A percentile compares a stretch with the other conserved stretches of the same genome.
These are phyloP conservation scores for Leistus spinibarbis DNA, from an alignment of 2,888 invertebrate genomes.

Conservation along the genomic window DNA sequence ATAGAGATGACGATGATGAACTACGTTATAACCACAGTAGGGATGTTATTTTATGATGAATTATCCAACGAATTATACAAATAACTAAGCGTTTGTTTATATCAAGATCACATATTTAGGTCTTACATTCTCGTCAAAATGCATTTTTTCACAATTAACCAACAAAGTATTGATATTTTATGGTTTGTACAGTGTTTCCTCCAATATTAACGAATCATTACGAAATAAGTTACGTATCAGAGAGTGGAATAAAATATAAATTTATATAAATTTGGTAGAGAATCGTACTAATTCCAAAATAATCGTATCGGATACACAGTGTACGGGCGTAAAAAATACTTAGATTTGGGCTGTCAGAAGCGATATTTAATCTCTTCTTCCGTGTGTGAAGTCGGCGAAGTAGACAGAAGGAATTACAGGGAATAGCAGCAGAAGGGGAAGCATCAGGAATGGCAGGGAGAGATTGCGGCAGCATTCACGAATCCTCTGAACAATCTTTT, in stretches of 20 bases:
- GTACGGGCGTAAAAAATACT: neutral
- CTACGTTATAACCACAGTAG: no score
- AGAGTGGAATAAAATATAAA: neutral
- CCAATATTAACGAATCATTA: no score
- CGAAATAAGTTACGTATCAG: neutral
- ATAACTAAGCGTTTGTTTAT: no score
- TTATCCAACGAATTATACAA: no score
- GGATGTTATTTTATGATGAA: no score
- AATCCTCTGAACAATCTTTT: conserved; percentile 15
- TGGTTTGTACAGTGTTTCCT: no score
- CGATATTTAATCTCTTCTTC: neutral
- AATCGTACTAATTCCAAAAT: conserved; percentile 13
- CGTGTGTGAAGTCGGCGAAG: neutral
- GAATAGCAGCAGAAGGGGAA: neutral
- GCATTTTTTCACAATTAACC: no score
- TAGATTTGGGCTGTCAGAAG: neutral
- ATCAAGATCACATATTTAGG: no score
- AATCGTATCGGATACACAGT: conserved; percentile 7
- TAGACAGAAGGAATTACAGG: neutral
- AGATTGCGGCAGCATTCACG: conserved; percentile 6
- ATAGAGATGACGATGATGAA: no score
- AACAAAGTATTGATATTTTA: no score
- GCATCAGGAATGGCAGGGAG: neutral
- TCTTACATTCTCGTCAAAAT: no score
- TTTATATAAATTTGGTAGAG: neutral